phyloP scores from a whole-genome alignment of 2,113 vertebrate genomes.

The Tenebrosternarchus preto region DNA sequence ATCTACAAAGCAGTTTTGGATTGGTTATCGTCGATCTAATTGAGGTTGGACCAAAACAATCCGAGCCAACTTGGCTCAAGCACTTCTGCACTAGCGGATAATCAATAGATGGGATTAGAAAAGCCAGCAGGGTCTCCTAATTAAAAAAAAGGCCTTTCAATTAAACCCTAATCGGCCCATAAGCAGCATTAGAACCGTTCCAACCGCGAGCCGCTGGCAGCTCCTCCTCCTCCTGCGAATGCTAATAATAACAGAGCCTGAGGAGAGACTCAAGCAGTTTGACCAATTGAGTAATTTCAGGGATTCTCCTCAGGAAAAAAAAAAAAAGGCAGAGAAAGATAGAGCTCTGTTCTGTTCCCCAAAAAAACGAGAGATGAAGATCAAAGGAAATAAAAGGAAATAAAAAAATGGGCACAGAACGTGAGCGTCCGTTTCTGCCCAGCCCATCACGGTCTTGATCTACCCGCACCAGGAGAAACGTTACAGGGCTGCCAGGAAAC shows the following conservation, averaged over 20 bases:
- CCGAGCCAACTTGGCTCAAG: neutral
- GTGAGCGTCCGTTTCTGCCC: slow-evolving; percentile 9
- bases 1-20: neutral
- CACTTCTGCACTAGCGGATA: neutral
- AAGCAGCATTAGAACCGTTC: neutral
- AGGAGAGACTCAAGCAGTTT: neutral
- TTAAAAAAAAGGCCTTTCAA: slow-evolving; percentile 13
- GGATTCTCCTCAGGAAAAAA: neutral
- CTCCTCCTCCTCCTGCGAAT: neutral
- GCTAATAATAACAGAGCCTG: neutral
- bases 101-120: slow-evolving; percentile 2
- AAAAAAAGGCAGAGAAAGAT: neutral
- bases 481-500: too few species aligned
- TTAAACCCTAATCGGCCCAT: slow-evolving; percentile 15
- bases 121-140: neutral
- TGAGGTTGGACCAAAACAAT: neutral
- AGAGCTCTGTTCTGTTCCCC: neutral
- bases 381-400: slow-evolving; percentile 9
- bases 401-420: neutral
- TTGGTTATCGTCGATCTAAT: slow-evolving; percentile 5
- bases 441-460: slow-evolving; percentile 11
- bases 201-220: neutral
- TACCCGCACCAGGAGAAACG: too few species aligned
- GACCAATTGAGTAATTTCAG: neutral
- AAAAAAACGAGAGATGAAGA: neutral